These are phyloP conservation scores for Crocallis elinguaria DNA, from an alignment of 2,888 invertebrate species.

Conservation along the genomic window DNA sequence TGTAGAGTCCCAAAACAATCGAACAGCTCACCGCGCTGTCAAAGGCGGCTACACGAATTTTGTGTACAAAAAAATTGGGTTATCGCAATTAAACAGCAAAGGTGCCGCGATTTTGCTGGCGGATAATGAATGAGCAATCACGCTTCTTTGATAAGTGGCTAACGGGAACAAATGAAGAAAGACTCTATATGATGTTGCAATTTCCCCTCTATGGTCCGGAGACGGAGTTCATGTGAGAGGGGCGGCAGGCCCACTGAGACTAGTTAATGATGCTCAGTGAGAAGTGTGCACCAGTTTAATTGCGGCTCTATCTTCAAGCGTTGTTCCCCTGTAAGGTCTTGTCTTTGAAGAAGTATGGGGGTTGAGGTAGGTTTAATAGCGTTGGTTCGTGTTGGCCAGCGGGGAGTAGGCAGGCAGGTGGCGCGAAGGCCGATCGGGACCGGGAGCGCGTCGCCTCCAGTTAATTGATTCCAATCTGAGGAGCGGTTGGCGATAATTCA, in stretches of 20 bases:
- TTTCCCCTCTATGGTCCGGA: constrained; percentile 35
- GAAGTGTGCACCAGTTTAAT: constrained; percentile 7
- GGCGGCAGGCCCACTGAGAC: constrained; percentile 28
- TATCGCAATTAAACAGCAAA: constrained; percentile 61
- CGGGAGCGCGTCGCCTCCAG: constrained; percentile 71
- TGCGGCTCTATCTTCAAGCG: constrained; percentile 14
- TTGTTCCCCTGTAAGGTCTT: not conserved
- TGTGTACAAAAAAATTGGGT: constrained; percentile 52
- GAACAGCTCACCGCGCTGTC: constrained; percentile 35
- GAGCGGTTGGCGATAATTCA: constrained; percentile 68
- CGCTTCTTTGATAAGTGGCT: constrained; percentile 55
- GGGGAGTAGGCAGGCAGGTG: constrained; percentile 65
- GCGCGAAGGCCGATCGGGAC: constrained; percentile 69
- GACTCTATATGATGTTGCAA: constrained; percentile 30
- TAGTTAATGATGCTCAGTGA: constrained; percentile 23
- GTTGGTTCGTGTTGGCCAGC: constrained; percentile 33
- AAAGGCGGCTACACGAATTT: constrained; percentile 38
- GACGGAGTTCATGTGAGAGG: constrained; percentile 27
- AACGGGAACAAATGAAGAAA: constrained; percentile 42
- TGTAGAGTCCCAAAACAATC: constrained; percentile 25
- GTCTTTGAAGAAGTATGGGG: not conserved
- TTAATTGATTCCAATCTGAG: constrained; percentile 82
- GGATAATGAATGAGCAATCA: constrained; percentile 68
- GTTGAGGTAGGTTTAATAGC: constrained; percentile 13
- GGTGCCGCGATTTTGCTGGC: constrained; percentile 62